Base-by-base conservation (phyloP, 2,113 vertebrate species). In the Trinectes maculatus region DNA sequence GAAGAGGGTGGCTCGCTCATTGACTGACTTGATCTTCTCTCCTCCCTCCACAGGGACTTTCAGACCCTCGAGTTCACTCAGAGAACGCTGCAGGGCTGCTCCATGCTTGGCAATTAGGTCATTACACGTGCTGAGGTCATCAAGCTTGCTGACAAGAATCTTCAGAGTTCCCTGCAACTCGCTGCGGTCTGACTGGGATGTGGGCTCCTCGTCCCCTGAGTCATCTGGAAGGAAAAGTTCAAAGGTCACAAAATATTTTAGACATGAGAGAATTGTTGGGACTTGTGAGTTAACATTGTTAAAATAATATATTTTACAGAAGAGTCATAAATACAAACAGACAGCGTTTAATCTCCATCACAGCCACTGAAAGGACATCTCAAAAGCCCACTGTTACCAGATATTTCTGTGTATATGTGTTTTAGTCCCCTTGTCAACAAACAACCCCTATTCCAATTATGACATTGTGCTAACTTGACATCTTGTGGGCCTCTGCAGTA, bases 21-120 rank as follows among this genome's bases (percentile, higher is more conserved):
- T 98, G 57, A 96, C 96, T 0, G 91, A 95, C 84, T 98, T 98
- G 87, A 98, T 94, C 92, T 97, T 98, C 90, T 99, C 98, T 0
- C 94, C 91, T 28, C 95, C 95, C 72, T 99, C 98, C 0, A 92
- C 66, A 0, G 96, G 94, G 69, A 96, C 87, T 18, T 92, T 93
- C 37, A 98, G 93, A 73, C 86, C 91, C 84, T 99, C 98, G 33
- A 99, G 94, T 84, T 99, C 98, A 3, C 90, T 98, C 69, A 99
- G 94, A 3, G 96, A 98, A 48, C 97, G 93, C 92, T 98, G 97
- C 64, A 99, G 93, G 1, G 98, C 98, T 0, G 96, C 96, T 0
- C 98, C 98, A 0, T 99, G 98, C 88, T 98, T 99, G 25, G 95
- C 95, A 3, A 99, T 95, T 73, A 99, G 94, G 82, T 99, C 97